phyloP scores from a whole-genome alignment of 2,888 invertebrate genomes.

The Itoplectis maculator region DNA sequence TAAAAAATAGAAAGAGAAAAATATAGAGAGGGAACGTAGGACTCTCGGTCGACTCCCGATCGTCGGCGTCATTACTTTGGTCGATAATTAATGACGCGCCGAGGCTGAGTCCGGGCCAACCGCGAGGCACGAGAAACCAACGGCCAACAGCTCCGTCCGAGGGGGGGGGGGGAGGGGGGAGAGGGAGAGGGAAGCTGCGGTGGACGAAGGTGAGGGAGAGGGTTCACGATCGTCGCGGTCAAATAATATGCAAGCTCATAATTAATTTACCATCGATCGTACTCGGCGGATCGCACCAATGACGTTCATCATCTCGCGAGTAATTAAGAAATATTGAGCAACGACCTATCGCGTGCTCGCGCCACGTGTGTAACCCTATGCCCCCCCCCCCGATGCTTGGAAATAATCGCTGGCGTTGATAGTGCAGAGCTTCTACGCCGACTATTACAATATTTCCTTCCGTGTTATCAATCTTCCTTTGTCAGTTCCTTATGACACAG shows the following conservation, averaged over 20 bases:
- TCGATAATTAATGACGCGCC: constrained; percentile 77
- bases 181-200: constrained; percentile 35
- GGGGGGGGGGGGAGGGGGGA: constrained; percentile 21
- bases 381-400: too few relatives aligned
- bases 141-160: constrained; percentile 30
- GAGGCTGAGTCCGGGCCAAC: constrained; percentile 46
- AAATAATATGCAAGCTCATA: constrained; percentile 79
- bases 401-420: not conserved
- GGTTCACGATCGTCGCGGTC: constrained; percentile 68
- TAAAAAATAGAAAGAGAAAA: constrained; percentile 1
- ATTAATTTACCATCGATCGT: constrained; percentile 75
- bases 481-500: not conserved
- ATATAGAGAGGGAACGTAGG: not conserved
- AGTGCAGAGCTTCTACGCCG: not conserved
- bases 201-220: constrained; percentile 14
- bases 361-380: not conserved
- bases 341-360: constrained; percentile 24
- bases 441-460: not conserved
- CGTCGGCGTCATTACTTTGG: constrained; percentile 74
- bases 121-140: not conserved
- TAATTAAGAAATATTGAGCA: constrained; percentile 76
- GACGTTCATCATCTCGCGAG: constrained; percentile 34
- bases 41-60: constrained; percentile 46
- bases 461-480: not conserved
- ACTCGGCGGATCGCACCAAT: constrained; percentile 56